Evolutionary conservation across 2,888 invertebrate genomes (phyloP).

Genomic region (Zele albiditarsus): DNA sequence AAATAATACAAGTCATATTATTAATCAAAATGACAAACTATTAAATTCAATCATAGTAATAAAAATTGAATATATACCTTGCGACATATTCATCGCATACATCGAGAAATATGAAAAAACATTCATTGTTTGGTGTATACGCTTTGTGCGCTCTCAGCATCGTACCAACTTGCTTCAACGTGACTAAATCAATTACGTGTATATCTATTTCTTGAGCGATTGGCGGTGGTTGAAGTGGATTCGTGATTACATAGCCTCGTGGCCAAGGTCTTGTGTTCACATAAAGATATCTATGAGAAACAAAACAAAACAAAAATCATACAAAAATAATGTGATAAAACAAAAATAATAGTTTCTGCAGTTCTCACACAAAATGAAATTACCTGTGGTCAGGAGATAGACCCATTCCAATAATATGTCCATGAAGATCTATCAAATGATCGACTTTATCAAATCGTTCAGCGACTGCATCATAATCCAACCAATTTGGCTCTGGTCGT

Average conservation of each 20-base stretch:
- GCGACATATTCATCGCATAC: slow-evolving; percentile 88
- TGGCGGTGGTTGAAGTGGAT: slow-evolving; percentile 86
- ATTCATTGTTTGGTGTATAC: slow-evolving; percentile 88
- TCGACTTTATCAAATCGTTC: slow-evolving; percentile 84
- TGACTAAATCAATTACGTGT: slow-evolving; percentile 87
- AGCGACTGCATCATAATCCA: slow-evolving; percentile 80
- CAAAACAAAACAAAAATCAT: neutral
- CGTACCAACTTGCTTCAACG: slow-evolving; percentile 83
- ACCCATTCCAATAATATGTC: slow-evolving; percentile 91
- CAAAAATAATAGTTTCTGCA: slow-evolving; percentile 14
- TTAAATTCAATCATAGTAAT: neutral
- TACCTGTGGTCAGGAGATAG: slow-evolving; percentile 84
- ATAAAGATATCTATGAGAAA: slow-evolving; percentile 79
- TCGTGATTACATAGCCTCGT: slow-evolving; percentile 81
- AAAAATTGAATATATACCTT: slow-evolving; percentile 75
- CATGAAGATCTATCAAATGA: slow-evolving; percentile 87
- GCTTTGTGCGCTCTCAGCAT: slow-evolving; percentile 87
- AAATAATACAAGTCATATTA: slow-evolving; percentile 55
- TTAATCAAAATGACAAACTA: neutral
- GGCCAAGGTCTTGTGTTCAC: slow-evolving; percentile 91
- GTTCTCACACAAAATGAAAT: slow-evolving; percentile 22
- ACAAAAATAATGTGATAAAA: neutral
- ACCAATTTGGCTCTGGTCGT: slow-evolving; percentile 79
- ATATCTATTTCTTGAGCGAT: slow-evolving; percentile 91
- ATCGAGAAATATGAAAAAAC: slow-evolving; percentile 90